Conservation (phyloP, 2,888 invertebrate species). For the Watsonalla binaria region DNA sequence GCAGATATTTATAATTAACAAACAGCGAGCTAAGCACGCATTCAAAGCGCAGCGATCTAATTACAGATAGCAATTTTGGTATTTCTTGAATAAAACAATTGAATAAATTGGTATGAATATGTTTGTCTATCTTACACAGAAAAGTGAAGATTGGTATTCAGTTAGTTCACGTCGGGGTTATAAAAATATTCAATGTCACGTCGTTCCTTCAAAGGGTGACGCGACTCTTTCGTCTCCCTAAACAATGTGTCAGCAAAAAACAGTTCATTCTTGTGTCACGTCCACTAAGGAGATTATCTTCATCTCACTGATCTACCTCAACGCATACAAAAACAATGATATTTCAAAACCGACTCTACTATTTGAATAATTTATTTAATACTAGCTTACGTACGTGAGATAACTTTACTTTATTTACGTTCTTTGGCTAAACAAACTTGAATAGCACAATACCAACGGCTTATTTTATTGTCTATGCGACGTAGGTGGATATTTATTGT, state of each 20-base stretch:
- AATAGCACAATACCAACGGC: conserved; percentile 1
- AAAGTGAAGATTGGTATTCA: background rate
- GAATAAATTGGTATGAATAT: conserved; percentile 2
- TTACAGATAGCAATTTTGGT: too few relatives aligned
- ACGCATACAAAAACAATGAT: conserved; percentile 48
- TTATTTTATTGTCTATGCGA: conserved; percentile 9
- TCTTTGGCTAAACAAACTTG: conserved; percentile 2
- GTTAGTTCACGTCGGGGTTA: conserved; percentile 9
- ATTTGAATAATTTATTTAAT: conserved; percentile 21
- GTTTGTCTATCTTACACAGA: conserved; percentile 5
- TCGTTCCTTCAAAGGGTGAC: conserved; percentile 20
- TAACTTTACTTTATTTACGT: background rate
- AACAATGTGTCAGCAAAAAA: conserved; percentile 67
- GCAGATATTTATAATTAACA: too few relatives aligned
- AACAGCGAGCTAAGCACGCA: too few relatives aligned
- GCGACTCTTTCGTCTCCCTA: conserved; percentile 36
- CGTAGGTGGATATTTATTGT: conserved; percentile 49
- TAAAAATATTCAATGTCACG: conserved; percentile 24
- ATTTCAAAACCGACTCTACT: conserved; percentile 26
- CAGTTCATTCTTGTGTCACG: conserved; percentile 57
- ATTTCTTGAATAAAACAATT: background rate
- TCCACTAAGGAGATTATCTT: conserved; percentile 54
- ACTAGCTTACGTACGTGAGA: background rate
- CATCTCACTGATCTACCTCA: conserved; percentile 53
- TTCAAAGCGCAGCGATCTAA: too few relatives aligned